phyloP scores from a whole-genome alignment of 2,113 vertebrate genomes.

The Lathamus discolor region DNA sequence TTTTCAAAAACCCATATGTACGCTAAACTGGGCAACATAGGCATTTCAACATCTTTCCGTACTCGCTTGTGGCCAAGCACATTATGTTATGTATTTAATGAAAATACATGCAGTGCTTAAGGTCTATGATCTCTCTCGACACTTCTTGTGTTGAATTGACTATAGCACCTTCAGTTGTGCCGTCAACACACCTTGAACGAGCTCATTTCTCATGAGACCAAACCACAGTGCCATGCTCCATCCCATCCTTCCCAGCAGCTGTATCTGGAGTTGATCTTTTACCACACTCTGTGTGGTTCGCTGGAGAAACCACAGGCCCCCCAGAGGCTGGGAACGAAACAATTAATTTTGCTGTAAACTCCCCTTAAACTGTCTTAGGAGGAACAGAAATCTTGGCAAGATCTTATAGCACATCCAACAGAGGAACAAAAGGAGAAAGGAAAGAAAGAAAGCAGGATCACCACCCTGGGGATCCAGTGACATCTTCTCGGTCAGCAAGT shows the following conservation, averaged over 20 bases:
- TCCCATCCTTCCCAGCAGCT: background rate
- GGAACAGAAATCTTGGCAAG: background rate
- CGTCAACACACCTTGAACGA: background rate
- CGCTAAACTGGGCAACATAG: background rate
- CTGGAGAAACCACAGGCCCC: too few relatives aligned
- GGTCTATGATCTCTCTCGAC: background rate
- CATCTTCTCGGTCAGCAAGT: background rate
- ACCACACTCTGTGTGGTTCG: too few relatives aligned
- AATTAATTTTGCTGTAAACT: background rate
- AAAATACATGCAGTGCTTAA: background rate
- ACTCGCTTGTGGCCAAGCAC: background rate
- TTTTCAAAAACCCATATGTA: background rate
- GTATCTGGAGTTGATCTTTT: too few relatives aligned
- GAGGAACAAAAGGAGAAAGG: background rate
- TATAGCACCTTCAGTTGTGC: background rate
- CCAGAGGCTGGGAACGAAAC: background rate
- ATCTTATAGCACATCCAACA: background rate
- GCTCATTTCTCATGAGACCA: background rate
- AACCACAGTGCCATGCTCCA: background rate
- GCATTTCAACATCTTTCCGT: accelerated
- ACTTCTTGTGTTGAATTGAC: accelerated
- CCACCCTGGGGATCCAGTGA: background rate
- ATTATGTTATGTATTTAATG: background rate
- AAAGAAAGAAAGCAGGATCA: background rate
- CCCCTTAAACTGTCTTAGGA: background rate